These are phyloP conservation scores for Syngnathus scovelli DNA, from an alignment of 2,113 vertebrate species.

Conservation along the genomic window DNA sequence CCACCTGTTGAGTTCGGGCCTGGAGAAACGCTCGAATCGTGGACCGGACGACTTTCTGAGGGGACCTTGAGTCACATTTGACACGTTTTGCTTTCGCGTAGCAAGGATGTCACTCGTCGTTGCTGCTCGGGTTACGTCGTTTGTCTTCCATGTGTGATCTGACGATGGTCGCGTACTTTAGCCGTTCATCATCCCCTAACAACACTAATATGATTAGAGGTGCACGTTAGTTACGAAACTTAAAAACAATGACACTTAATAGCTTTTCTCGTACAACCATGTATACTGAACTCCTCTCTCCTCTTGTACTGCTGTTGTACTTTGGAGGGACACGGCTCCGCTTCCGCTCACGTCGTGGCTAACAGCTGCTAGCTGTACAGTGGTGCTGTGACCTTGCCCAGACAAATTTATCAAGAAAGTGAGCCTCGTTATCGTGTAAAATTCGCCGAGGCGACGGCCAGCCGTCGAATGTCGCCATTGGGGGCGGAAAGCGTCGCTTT, in stretches of 20 bases:
- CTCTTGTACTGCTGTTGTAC: slow-evolving; percentile 13
- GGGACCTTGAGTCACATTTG: background rate
- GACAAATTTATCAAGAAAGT: slow-evolving; percentile 37
- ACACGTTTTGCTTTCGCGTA: background rate
- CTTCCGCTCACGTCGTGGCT: slow-evolving; percentile 2
- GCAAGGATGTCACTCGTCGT: background rate
- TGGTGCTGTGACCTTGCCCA: slow-evolving; percentile 53
- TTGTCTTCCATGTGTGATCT: background rate
- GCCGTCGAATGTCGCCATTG: fast-evolving
- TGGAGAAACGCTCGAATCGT: background rate
- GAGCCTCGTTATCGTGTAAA: slow-evolving; percentile 12
- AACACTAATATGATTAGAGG: no score
- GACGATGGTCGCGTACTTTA: no score
- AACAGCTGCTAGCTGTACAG: slow-evolving; percentile 22
- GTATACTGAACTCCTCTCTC: background rate
- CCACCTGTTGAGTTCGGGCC: slow-evolving; percentile 40
- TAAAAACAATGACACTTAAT: no score
- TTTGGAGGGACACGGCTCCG: fast-evolving
- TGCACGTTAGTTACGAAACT: no score
- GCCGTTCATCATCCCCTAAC: no score
- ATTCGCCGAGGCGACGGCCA: background rate
- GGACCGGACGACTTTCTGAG: background rate
- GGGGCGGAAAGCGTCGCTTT: background rate
- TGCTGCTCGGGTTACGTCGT: no score
- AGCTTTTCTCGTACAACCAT: no score